Base-by-base conservation (phyloP, 2,113 vertebrate species). In the Greenwoodochromis staneri region DNA sequence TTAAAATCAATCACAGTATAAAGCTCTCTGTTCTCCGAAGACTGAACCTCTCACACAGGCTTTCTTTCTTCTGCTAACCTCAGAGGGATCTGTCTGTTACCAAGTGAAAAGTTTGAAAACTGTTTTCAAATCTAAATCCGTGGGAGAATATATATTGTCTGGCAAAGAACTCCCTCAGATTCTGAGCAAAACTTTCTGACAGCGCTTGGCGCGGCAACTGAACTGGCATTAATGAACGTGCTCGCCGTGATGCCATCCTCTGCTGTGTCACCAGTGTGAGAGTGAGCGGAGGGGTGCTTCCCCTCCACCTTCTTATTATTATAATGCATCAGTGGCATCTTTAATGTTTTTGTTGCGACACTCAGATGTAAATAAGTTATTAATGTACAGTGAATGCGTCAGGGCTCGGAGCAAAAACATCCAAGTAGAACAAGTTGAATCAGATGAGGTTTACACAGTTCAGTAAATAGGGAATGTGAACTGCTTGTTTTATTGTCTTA, bases 1-100 rank as follows among this genome's bases (percentile, higher is more conserved):
- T 91, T 87, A 85, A 93, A 94, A 95, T 94, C 93, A 93, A 94
- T 94, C 90, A 76, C 34, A 19, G 84, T 45, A 76, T 47, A 88
- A 93, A 90, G 80, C 80, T 59, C 38, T 82, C 45, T 63, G 66
- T 57, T 81, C 87, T 94, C 84, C 40, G n/a, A 85, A 84, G 71
- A 55, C 80, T 88, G 34, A 86, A 88, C 86, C 47, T 19, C 69
- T 88, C 85, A 86, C 82, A 76, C 57, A 57, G 19, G 83, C 73
- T 42, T 55, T 57, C 59, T 81, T 57, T 88, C 31, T 40, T 82
- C 34, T 49, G 14, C 49, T 81, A 36, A 91, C 88, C 90, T 88
- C 90, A 40, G 63, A 80, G 31, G 85, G 29, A 81, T 51, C 38
- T 47, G 29, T 47, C 85, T 83, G 47, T 80, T 31, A 38, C 51